phyloP scores from a whole-genome alignment of 1,140 invertebrate genomes.

The Macrocentrus cingulum region DNA sequence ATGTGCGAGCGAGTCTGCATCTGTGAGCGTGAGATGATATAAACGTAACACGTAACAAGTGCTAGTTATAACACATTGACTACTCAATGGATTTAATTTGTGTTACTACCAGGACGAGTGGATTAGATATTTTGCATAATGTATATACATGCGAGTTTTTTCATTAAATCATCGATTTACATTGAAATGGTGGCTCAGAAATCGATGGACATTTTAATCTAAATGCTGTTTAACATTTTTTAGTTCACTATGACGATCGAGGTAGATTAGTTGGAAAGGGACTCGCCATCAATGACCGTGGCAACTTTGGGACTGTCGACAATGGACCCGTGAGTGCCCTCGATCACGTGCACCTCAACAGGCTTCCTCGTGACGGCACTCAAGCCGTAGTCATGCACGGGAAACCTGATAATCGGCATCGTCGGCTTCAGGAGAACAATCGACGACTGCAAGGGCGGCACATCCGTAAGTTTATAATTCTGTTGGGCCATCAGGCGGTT shows the following conservation, averaged over 20 bases:
- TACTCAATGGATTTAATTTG: no score
- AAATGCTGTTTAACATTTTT: constrained; percentile 25
- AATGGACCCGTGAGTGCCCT: constrained; percentile 71
- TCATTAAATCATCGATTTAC: no score
- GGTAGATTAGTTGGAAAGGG: no score
- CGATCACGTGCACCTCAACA: constrained; percentile 33
- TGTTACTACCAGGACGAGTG: no score
- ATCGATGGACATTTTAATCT: no score
- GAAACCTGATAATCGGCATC: constrained; percentile 51
- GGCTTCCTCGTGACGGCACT: constrained; percentile 38
- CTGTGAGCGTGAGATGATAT: no score
- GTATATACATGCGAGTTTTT: no score
- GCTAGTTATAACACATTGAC: no score
- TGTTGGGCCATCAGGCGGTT: constrained; percentile 62
- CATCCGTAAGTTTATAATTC: constrained; percentile 50
- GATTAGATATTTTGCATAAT: no score
- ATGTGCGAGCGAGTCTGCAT: no score
- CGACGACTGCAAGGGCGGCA: constrained; percentile 58
- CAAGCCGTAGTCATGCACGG: constrained; percentile 68
- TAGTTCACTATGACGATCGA: constrained; percentile 41
- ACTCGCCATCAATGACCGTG: constrained; percentile 64
- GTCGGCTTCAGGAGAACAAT: constrained; percentile 68
- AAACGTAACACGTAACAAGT: no score
- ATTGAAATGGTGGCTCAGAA: no score
- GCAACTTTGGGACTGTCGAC: constrained; percentile 66